Evolutionary conservation across 2,888 invertebrate species (phyloP), one percentile per base, ranked within the genome.

Genomic region (Harpalus rubripes): DNA sequence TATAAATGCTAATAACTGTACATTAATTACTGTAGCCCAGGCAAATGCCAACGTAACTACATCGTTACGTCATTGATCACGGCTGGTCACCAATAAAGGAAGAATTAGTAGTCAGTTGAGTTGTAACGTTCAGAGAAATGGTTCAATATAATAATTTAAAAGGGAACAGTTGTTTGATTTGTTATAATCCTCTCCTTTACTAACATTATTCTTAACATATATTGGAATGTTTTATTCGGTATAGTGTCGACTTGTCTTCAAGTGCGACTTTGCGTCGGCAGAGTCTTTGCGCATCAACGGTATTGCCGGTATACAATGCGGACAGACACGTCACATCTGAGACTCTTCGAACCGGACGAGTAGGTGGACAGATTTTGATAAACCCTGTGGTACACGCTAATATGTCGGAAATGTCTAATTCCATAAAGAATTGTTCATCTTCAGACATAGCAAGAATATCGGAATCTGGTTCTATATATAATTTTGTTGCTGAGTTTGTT

Each of bases 351-450:
- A 79, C 58, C 10, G 79, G 59, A 22, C 10, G 8, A 5, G 10
- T 16, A 1, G 59, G 79, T 58, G 59, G 79, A 59, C 79, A 79
- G 18, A 59, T 59, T 59, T 59, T 79, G 10, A 79, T 7, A 22
- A n/a, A 32, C 22, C 58, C 78, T n/a, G 8, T 1, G 7, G 15
- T 78, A 58, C 58, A 78, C 1, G 16, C 12, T 56, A 56, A 4
- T 6, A 78, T 22, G 12, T 78, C 16, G 7, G 52, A 8, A n/a
- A 7, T 56, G 16, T 56, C 6, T 7, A 78, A 78, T 22, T 78
- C 78, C 5, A 58, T 15, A 12, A 32, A 78, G 7, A 78, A 78
- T 26, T 78, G 78, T 22, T 52, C 58, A 78, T 58, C 78, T 56
- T 52, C 56, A 12, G 78, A 78, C 7, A 76, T 15, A 1, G 15